These are phyloP conservation scores for Gibbula magus DNA, from an alignment of 2,888 invertebrate species.

Conservation along the genomic window DNA sequence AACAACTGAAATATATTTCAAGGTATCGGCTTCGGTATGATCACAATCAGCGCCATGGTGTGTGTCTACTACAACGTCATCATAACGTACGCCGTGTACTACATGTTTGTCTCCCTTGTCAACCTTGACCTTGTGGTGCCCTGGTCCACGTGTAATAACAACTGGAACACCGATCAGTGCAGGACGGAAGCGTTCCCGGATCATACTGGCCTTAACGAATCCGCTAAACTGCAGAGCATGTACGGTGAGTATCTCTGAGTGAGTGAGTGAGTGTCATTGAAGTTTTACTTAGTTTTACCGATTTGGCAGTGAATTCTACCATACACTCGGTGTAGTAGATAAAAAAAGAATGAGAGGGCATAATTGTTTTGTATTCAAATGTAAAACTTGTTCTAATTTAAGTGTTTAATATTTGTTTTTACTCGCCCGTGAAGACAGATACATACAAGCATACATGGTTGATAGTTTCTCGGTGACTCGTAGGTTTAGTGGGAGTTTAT, in stretches of 20 bases:
- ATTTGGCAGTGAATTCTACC: too few species aligned
- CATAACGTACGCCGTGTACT: constrained; percentile 66
- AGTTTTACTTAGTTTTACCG: too few species aligned
- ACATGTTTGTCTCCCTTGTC: constrained; percentile 67
- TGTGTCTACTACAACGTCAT: constrained; percentile 66
- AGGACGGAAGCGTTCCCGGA: constrained; percentile 51
- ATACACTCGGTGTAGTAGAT: too few species aligned
- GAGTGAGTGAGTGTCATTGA: too few species aligned
- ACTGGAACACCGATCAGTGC: constrained; percentile 55
- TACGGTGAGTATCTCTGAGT: background rate
- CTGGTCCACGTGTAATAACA: constrained; percentile 57
- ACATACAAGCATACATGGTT: too few species aligned
- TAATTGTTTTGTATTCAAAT: too few species aligned
- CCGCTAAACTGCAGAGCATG: background rate
- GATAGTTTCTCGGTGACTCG: too few species aligned
- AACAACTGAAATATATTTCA: constrained; percentile 4
- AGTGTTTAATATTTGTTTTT: too few species aligned
- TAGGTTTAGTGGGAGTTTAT: too few species aligned
- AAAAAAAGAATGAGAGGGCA: too few species aligned
- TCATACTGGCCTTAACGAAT: constrained; percentile 15
- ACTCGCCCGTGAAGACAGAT: too few species aligned
- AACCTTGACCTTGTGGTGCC: constrained; percentile 60
- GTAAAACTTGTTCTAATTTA: too few species aligned
- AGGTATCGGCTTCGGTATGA: constrained; percentile 67
- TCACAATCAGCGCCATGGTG: constrained; percentile 59